Evolutionary conservation across 2,113 vertebrate genomes (phyloP).

Genomic region (Phaethornis superciliosus): DNA sequence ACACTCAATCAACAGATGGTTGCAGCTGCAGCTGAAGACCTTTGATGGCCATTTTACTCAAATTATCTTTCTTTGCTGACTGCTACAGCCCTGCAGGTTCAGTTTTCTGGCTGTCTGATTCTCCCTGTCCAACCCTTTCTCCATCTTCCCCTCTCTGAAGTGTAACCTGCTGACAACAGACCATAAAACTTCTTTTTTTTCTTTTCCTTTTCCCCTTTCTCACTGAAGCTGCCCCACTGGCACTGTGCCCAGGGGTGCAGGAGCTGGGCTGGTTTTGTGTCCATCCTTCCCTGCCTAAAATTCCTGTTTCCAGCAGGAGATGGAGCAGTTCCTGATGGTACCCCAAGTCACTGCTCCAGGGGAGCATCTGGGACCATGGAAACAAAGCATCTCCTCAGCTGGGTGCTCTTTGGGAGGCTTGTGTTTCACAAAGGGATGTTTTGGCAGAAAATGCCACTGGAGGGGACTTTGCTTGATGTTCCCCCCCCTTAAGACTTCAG

Average conservation of each 20-base stretch:
- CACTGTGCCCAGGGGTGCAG: neutral
- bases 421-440: neutral
- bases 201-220: neutral
- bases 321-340: neutral
- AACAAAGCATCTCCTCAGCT: neutral
- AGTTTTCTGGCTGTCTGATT: neutral
- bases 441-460: neutral
- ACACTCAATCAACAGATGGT: no score
- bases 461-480: neutral
- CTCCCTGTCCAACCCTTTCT: neutral
- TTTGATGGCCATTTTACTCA: accelerated
- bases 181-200: neutral
- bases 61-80: neutral
- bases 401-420: accelerated
- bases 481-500: neutral
- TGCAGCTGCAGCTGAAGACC: neutral
- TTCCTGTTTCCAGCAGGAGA: neutral
- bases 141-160: neutral
- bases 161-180: neutral
- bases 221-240: neutral
- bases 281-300: neutral
- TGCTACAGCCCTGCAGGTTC: neutral
- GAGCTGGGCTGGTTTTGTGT: neutral
- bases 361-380: neutral
- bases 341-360: neutral